Percentiles rank a stretch among this genome's conserved stretches.
Conservation (phyloP, 2,113 vertebrate genomes). For the Lamprotornis superbus region DNA sequence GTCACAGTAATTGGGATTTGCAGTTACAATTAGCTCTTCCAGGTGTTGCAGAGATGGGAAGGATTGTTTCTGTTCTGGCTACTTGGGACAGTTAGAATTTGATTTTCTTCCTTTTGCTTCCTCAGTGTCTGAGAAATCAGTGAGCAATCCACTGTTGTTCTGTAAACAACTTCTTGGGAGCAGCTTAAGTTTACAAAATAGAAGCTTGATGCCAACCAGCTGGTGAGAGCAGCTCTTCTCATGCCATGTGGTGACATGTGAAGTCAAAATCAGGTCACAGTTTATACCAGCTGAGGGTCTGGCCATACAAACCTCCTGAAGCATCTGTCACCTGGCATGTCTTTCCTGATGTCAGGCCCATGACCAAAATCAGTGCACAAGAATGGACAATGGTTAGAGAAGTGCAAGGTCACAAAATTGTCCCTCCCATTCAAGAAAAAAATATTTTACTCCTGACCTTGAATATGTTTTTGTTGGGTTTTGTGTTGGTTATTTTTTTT, state of each 20-base stretch:
- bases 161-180: neutral
- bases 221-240: neutral
- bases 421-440: neutral
- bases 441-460: neutral
- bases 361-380: neutral
- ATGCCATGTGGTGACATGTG: neutral
- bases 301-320: neutral
- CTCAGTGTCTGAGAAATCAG: neutral
- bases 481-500: no score
- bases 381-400: neutral
- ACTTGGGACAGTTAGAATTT: neutral
- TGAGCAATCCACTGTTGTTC: neutral
- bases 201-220: neutral
- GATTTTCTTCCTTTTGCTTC: neutral
- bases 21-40: neutral
- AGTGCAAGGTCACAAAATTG: neutral
- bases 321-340: neutral
- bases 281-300: neutral
- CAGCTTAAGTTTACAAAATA: neutral
- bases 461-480: neutral
- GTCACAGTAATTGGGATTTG: neutral
- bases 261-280: neutral
- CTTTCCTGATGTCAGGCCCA: neutral
- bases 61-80: neutral
- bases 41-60: neutral